Evolutionary conservation across 2,113 vertebrate species (phyloP).

Genomic region (Seriola quinqueradiata): DNA sequence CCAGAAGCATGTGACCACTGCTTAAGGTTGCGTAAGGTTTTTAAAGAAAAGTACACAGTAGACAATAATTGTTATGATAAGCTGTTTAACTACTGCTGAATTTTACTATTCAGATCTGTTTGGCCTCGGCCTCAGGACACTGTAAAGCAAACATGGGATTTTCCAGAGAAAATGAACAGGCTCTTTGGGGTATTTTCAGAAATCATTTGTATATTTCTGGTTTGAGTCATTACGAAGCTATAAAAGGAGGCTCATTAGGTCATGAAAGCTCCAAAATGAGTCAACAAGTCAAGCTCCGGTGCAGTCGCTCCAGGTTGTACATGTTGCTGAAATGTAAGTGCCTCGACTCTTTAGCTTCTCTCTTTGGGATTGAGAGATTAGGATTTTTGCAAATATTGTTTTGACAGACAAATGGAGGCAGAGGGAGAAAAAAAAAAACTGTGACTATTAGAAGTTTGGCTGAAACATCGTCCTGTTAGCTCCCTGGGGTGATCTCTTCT

Average conservation of each 20-base stretch:
- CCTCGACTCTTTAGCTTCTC: conserved; percentile 10
- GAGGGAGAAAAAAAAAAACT: neutral
- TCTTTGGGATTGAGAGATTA: neutral
- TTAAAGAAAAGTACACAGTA: neutral
- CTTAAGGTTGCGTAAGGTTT: conserved; percentile 1
- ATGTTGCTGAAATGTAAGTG: conserved; percentile 10
- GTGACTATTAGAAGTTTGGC: neutral
- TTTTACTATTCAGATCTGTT: conserved; percentile 11
- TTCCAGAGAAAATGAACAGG: neutral
- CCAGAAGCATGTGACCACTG: conserved; percentile 24
- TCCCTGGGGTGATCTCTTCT: conserved; percentile 6
- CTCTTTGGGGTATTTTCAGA: neutral
- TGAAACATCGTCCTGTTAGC: neutral
- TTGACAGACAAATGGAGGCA: conserved; percentile 38
- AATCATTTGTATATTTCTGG: neutral
- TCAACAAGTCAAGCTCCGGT: neutral
- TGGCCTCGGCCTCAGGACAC: conserved; percentile 7
- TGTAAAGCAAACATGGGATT: neutral
- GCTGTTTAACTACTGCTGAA: conserved; percentile 8
- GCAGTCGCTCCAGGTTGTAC: conserved; percentile 1
- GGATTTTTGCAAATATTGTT: conserved; percentile 52
- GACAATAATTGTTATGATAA: conserved; percentile 10
- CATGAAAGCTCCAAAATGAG: neutral
- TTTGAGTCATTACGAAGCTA: neutral
- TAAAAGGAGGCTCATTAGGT: neutral